Evolutionary conservation across 2,113 vertebrate genomes (phyloP), one percentile per base, ranked within the genome.

Genomic region (Cercocebus atys): DNA sequence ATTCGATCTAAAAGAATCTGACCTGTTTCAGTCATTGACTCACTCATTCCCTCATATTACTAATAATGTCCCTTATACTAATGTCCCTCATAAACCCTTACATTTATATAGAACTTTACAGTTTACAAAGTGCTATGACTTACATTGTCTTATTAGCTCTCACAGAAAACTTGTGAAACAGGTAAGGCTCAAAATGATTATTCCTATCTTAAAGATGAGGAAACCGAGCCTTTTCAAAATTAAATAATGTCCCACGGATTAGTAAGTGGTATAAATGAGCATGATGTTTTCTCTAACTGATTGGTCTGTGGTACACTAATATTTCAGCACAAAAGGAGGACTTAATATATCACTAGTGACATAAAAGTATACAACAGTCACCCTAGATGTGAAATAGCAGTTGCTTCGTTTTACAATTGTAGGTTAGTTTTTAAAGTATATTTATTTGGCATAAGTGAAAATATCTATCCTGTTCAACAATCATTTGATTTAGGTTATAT

Each of bases 141-240:
- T 79, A 64, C 18, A 45, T 79, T 90, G 72, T 83, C 52, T 92
- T 64, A 59, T 66, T 82, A 79, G 27, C 14, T 70, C 27, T 85
- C 59, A 96, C 16, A 90, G 57, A 35, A 85, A 90, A 89, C 27
- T 50, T 72, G 25, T 88, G 76, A 57, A 88, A 57, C 52, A 85
- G 27, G 3, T 55, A 95, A 27, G 45, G n/a, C 8, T 64, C 38
- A 88, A 85, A 92, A 64, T n/a, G 12, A 64, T 30, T 32, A 70
- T 40, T 90, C 8, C 64, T 57, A 9, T 66, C 7, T 85, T 66
- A 78, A 84, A 94, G 72, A 79, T 64, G 52, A 88, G 78, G n/a
- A 94, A 96, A 97, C 32, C 5, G 27, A 91, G 64, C 14, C 88
- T 96, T 17, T 61, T 83, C 20, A 93, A 82, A 80, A 76, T 50